Evolutionary conservation across 2,113 vertebrate genomes (phyloP), one percentile per base, ranked within the genome.

Genomic region (Eonycteris spelaea): DNA sequence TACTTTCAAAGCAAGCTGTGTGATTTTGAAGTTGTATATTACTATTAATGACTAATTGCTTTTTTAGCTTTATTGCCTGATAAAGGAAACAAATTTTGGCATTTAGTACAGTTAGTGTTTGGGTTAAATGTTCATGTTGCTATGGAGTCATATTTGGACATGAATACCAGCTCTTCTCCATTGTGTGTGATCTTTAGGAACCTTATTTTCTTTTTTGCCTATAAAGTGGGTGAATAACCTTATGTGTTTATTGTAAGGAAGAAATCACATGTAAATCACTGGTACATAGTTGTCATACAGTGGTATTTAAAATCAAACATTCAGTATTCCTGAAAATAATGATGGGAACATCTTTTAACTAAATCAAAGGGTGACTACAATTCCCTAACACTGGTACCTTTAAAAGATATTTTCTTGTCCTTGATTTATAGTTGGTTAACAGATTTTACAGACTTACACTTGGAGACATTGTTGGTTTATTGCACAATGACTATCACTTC

Each of bases 361-460:
- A 91, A 51, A 48, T 48, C 45, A 86, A 55, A 84, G 24, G 74
- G 6, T 61, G 57, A 75, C 10, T 77, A 28, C 19, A 40, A 68
- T 70, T 82, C 22, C 65, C 3, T 40, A 90, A 12, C 35, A 55
- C 14, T 61, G 16, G 22, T 35, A 35, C 43, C 68, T 95, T 91
- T 48, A 75, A 53, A 75, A 67, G 6, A 63, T 16, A 48, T 1
- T n/a, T 73, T 88, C n/a, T 53, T 78, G 22, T 63, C n/a, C 73
- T 83, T 79, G 13, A 53, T 90, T 91, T 85, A 11, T 84, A 73
- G 91, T 91, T 94, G 43, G 45, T 70, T 90, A 93, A 80, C 33
- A 73, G 40, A n/a, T 53, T 94, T 89, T 75, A 51, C 86, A 68
- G 51, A 55, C 22, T 51, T 53, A 82, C 0, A 38, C 40, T 86